Conservation (phyloP, 2,888 invertebrate species). For the Spodoptera littoralis region DNA sequence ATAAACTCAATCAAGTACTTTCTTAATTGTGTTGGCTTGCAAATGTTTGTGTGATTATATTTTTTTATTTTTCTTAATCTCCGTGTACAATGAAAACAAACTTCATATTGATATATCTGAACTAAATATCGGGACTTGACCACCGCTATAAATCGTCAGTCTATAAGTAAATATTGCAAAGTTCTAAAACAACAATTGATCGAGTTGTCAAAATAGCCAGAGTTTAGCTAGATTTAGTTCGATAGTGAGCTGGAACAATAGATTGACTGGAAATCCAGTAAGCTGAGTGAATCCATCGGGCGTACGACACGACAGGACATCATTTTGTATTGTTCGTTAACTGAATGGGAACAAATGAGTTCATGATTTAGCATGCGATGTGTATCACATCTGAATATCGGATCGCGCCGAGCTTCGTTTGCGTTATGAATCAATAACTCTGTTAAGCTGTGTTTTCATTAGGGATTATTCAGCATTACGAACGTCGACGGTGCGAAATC, state of each 20-base stretch:
- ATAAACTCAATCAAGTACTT: too few relatives aligned
- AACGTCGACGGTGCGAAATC: constrained; percentile 50
- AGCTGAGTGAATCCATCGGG: constrained; percentile 68
- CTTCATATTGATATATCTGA: too few relatives aligned
- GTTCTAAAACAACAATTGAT: constrained; percentile 30
- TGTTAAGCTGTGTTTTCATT: constrained; percentile 72
- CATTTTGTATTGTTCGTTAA: constrained; percentile 77
- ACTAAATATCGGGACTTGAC: too few relatives aligned
- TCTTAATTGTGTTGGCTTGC: too few relatives aligned
- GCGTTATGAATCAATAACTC: constrained; percentile 76
- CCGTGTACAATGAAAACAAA: too few relatives aligned
- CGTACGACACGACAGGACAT: constrained; percentile 65
- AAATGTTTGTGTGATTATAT: too few relatives aligned
- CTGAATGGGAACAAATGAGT: constrained; percentile 84
- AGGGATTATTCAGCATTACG: constrained; percentile 67
- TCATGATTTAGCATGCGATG: constrained; percentile 78
- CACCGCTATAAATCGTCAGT: not conserved
- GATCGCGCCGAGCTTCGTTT: constrained; percentile 69
- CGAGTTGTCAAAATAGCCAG: constrained; percentile 52
- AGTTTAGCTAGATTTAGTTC: constrained; percentile 58
- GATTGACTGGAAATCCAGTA: constrained; percentile 68
- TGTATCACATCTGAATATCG: constrained; percentile 75
- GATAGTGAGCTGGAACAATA: constrained; percentile 52
- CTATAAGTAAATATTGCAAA: constrained; percentile 12
- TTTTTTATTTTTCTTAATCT: too few relatives aligned